phyloP scores from a whole-genome alignment of 2,888 invertebrate species.

The Cremastinae sp. region DNA sequence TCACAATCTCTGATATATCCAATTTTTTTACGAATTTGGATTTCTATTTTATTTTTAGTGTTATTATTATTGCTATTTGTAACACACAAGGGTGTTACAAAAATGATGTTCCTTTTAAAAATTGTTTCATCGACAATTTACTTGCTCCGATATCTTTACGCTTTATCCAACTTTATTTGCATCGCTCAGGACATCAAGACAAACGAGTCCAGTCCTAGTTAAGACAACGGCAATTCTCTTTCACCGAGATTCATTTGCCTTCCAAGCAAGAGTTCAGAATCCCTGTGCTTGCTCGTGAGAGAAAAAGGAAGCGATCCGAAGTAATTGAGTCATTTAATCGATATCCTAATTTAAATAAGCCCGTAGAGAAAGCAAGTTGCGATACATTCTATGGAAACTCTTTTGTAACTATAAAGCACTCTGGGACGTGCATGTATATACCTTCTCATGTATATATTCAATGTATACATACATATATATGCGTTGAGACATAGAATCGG shows the following conservation, averaged over 20 bases:
- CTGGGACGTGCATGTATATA: slow-evolving; percentile 21
- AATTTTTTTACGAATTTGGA: slow-evolving; percentile 5
- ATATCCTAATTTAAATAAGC: slow-evolving; percentile 64
- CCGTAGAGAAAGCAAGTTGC: slow-evolving; percentile 47
- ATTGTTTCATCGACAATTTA: no score
- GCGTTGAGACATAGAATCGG: neutral
- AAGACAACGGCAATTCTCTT: slow-evolving; percentile 57
- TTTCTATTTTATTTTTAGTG: no score
- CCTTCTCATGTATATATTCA: neutral
- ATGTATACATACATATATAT: neutral
- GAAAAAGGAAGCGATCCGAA: slow-evolving; percentile 41
- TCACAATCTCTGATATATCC: neutral
- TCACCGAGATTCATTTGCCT: slow-evolving; percentile 64
- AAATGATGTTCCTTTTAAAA: no score
- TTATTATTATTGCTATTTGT: no score
- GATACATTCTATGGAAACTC: slow-evolving; percentile 55
- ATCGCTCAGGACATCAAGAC: slow-evolving; percentile 46
- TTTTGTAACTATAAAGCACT: slow-evolving; percentile 51
- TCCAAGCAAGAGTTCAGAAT: slow-evolving; percentile 37
- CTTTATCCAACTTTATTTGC: slow-evolving; percentile 29
- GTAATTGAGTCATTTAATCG: slow-evolving; percentile 65
- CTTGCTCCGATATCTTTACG: no score
- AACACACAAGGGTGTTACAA: no score
- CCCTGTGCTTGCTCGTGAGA: slow-evolving; percentile 18
- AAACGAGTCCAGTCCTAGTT: slow-evolving; percentile 55